phyloP scores from a whole-genome alignment of 2,113 vertebrate genomes.

The Anoura caudifer region DNA sequence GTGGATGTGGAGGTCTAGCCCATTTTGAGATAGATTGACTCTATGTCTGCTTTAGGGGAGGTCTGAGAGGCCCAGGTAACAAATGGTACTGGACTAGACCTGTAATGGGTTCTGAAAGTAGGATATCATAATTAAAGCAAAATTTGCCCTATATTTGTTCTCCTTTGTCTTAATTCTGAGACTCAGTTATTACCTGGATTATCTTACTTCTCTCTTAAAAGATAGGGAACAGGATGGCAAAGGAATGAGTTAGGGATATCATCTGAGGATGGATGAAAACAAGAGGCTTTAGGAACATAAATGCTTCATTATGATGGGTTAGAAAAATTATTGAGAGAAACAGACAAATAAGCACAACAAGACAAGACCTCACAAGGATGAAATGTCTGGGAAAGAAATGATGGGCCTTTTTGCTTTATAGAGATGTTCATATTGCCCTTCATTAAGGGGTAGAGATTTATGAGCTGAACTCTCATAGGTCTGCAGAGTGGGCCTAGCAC shows the following conservation, averaged over 20 bases:
- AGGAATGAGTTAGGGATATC: background rate
- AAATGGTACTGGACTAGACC: background rate
- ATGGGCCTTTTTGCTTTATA: background rate
- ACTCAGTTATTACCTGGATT: background rate
- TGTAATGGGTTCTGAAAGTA: background rate
- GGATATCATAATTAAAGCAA: background rate
- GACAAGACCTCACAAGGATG: background rate
- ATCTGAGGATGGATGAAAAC: background rate
- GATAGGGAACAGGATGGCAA: background rate
- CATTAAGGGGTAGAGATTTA: background rate
- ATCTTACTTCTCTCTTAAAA: background rate
- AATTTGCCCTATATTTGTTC: background rate
- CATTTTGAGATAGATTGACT: background rate
- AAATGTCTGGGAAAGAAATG: background rate
- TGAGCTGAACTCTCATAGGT: background rate
- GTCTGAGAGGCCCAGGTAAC: background rate
- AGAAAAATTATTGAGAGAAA: background rate
- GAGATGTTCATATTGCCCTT: background rate
- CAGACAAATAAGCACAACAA: background rate
- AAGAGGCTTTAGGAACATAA: background rate
- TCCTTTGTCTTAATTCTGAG: background rate
- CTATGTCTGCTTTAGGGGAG: background rate
- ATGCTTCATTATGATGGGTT: background rate
- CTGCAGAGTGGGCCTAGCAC: background rate
- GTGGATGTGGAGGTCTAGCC: background rate